Percentiles rank a stretch among this genome's conserved stretches.
Conservation (phyloP, 2,888 invertebrate species). For the Mayetiola destructor region DNA sequence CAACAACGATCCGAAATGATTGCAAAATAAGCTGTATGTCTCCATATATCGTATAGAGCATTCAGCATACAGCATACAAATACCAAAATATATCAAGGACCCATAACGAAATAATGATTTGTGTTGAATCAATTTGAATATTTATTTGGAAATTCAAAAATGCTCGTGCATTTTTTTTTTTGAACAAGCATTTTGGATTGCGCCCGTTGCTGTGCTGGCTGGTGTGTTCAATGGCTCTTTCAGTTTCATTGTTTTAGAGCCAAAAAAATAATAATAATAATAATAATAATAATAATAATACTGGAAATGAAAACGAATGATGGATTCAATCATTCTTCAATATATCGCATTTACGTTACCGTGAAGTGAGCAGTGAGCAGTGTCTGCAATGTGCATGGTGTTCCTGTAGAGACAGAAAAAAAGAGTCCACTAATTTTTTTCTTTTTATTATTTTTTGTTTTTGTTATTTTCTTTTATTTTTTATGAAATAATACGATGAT, state of each 20-base stretch:
- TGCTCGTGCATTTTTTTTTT: too few relatives aligned
- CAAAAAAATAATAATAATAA: too few relatives aligned
- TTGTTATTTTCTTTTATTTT: too few relatives aligned
- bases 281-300: too few relatives aligned
- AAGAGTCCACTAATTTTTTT: too few relatives aligned
- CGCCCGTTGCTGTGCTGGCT: not conserved
- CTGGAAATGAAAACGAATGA: not conserved
- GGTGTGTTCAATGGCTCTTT: not conserved
- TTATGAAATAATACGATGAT: conserved; percentile 4
- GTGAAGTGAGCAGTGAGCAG: not conserved
- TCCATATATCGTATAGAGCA: too few relatives aligned
- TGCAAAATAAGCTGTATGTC: too few relatives aligned
- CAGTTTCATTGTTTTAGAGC: not conserved
- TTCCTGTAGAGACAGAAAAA: not conserved
- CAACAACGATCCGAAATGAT: too few relatives aligned
- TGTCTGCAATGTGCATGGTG: not conserved
- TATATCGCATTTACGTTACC: not conserved
- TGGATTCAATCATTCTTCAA: conserved; percentile 5
- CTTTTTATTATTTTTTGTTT: too few relatives aligned
- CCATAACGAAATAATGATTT: not conserved
- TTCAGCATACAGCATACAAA: not conserved
- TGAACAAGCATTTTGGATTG: not conserved
- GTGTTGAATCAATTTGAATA: conserved; percentile 11
- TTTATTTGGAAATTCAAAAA: conserved; percentile 7
- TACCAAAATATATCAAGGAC: not conserved